These are phyloP conservation scores for Hyalella azteca DNA, from an alignment of 2,888 invertebrate species.

Conservation along the genomic window DNA sequence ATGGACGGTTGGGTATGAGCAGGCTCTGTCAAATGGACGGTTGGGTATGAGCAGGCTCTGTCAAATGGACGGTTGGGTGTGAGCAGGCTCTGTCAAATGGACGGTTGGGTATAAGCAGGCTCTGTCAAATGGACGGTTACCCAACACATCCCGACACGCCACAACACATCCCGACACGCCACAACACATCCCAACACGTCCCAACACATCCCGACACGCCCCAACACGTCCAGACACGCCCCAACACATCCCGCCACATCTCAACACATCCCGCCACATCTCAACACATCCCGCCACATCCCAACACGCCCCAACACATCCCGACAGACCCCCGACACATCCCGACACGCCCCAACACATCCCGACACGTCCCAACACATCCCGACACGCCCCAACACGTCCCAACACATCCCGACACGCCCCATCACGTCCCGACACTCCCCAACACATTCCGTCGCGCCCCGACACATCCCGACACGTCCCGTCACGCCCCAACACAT, in stretches of 20 bases:
- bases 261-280: background rate
- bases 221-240: background rate
- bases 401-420: background rate
- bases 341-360: background rate
- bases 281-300: background rate
- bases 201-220: background rate
- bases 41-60: background rate
- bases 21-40: background rate
- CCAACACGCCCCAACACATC: background rate
- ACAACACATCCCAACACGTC: background rate
- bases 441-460: no score
- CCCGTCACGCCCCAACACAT: background rate
- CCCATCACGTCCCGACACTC: constrained; percentile 60
- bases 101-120: no score
- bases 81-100: no score
- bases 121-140: no score
- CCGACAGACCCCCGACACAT: background rate
- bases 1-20: background rate
- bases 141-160: background rate
- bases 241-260: background rate
- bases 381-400: background rate
- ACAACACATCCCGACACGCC: background rate
- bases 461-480: background rate
- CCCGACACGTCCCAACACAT: background rate
- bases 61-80: background rate